phyloP scores from a whole-genome alignment of 1,140 invertebrate species.

The Drosophila ercepeae region DNA sequence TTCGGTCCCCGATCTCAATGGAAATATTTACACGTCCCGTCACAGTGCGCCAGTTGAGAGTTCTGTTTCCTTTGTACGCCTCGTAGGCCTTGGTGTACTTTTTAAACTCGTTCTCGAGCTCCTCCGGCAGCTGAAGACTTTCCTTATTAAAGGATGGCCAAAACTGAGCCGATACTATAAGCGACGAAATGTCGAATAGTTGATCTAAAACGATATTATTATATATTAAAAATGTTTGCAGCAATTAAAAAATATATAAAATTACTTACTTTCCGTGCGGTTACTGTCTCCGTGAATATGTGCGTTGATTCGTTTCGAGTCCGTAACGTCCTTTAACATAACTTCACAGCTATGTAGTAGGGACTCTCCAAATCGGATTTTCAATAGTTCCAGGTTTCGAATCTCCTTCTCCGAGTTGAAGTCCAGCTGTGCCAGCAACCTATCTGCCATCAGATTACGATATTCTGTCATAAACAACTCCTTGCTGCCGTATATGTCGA shows the following conservation, averaged over 20 bases:
- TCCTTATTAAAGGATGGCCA: slow-evolving; percentile 99
- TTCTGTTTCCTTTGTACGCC: slow-evolving; percentile 96
- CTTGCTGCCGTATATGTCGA: slow-evolving; percentile 99
- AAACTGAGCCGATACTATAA: slow-evolving; percentile 98
- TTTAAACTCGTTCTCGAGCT: slow-evolving; percentile 92
- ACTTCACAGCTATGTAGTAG: slow-evolving; percentile 99
- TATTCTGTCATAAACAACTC: slow-evolving; percentile 99
- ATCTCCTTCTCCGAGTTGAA: slow-evolving; percentile 97
- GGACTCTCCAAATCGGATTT: slow-evolving; percentile 97
- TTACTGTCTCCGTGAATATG: slow-evolving; percentile 88
- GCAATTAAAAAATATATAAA: neutral
- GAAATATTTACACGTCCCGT: slow-evolving; percentile 96
- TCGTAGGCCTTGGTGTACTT: slow-evolving; percentile 97
- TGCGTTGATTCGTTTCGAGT: slow-evolving; percentile 94
- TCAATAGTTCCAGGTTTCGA: slow-evolving; percentile 96
- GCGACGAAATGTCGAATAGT: slow-evolving; percentile 87
- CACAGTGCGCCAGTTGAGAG: slow-evolving; percentile 96
- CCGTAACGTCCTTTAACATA: slow-evolving; percentile 98
- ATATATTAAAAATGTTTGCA: neutral
- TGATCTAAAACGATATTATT: slow-evolving; percentile 58
- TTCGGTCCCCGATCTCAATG: slow-evolving; percentile 94
- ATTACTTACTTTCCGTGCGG: slow-evolving; percentile 61
- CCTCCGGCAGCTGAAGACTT: slow-evolving; percentile 92
- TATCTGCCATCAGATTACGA: slow-evolving; percentile 95
- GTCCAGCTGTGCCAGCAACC: slow-evolving; percentile 93